Evolutionary conservation across 37 sponge, comb jelly and placozoan genomes (phyloP).

Genomic region (Beroe forskalii): DNA sequence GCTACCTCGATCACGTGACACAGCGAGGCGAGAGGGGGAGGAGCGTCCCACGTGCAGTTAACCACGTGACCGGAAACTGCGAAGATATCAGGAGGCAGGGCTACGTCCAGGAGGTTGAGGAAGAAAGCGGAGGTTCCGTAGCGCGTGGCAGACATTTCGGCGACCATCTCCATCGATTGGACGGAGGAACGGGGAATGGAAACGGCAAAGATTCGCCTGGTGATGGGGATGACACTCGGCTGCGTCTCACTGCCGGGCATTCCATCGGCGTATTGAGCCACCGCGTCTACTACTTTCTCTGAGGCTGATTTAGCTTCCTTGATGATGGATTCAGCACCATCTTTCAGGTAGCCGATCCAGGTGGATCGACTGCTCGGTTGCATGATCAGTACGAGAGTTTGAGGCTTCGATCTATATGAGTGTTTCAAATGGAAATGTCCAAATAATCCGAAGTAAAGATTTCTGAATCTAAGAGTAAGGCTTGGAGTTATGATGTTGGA

Average conservation of each 20-base stretch:
- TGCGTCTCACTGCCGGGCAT: conserved; percentile 20
- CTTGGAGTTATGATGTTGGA: too few relatives aligned
- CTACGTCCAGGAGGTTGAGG: not conserved
- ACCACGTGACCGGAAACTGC: not conserved
- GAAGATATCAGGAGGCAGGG: not conserved
- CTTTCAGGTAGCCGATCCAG: conserved; percentile 56
- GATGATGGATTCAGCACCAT: conserved; percentile 34
- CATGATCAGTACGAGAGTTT: not conserved
- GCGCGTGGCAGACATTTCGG: not conserved
- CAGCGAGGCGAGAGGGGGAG: not conserved
- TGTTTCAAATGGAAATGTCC: too few relatives aligned
- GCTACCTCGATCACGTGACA: conserved; percentile 42
- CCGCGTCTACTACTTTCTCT: conserved; percentile 43
- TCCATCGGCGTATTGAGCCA: conserved; percentile 9
- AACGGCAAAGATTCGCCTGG: conserved; percentile 17
- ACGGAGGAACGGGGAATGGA: conserved; percentile 34
- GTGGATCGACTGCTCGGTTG: not conserved
- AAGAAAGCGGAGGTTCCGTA: conserved; percentile 41
- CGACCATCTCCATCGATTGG: conserved; percentile 11
- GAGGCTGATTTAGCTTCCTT: conserved; percentile 61
- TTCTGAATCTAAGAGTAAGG: too few relatives aligned
- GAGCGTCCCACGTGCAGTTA: not conserved
- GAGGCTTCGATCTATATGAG: too few relatives aligned
- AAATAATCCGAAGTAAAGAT: too few relatives aligned
- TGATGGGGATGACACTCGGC: not conserved